Base-by-base conservation (phyloP, 1,140 invertebrate species). In the Ladona fulva region DNA sequence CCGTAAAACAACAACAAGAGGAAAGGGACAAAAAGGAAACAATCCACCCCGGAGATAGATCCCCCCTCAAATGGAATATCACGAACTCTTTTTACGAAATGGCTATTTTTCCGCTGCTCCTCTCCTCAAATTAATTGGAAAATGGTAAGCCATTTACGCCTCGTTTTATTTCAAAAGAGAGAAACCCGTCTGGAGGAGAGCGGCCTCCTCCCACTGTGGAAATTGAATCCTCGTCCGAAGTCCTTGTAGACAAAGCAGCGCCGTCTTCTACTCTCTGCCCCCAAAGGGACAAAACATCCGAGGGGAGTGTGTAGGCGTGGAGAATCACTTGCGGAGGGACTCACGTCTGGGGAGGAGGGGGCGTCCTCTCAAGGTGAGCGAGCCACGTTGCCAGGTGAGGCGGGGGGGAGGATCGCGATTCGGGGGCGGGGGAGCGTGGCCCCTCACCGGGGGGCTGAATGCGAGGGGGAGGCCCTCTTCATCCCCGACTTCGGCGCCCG, bases 321-420 rank as follows among this genome's bases (percentile, higher is more conserved):
- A 66, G 52, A 66, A 66, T 66, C 52, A 66, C 52, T 12, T 6
- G 44, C 44, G 10, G 44, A 52, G 10, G 44, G 44, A 19, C 44
- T 11, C 44, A 52, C 19, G 44, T 52, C 44, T 19, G 52, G 12
- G 16, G 12, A 6, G 52, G 52, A 12, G 52, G 52, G n/a, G 52
- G 12, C 3, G 12, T 3, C 3, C 3, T 66, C n/a, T 66, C 52
- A 66, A 66, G 52, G 52, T 66, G 52, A 66, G 52, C 52, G 1
- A 66, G 52, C 52, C 52, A 66, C 52, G 52, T 66, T 66, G 52
- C 52, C 52, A 66, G 52, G 52, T 66, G 52, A 66, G 52, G n/a
- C n/a, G 52, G 52, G n/a, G n/a, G 52, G 52, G 52, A 66, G 52
- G 52, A 66, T 66, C 52, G 52, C 52, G 52, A 3, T 3, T 6